Evolutionary conservation across 1,140 invertebrate species (phyloP), one percentile per base, ranked within the genome.

Genomic region (Trichonephila inaurata): DNA sequence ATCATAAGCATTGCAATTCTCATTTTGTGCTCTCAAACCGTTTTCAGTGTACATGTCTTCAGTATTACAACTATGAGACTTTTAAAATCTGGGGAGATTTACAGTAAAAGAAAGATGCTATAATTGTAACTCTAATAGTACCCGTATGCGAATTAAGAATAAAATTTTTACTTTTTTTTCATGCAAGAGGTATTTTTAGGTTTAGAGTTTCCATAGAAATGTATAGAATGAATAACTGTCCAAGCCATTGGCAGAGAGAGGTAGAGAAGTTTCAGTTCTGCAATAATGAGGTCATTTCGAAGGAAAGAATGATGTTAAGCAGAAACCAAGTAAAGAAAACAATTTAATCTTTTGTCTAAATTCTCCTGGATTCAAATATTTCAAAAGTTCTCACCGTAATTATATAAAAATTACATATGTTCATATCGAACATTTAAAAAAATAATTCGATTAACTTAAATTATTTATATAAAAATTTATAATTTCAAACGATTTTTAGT

Each of bases 131-230:
- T 33, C 91, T 92, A 64, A 87, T 44, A 72, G 66, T 92, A 92
- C 91, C 91, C 91, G 91, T 92, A 86, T 92, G 83, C 33, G 64
- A 92, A 81, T 91, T 61, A 69, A 64, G 81, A 82, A 82, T 33
- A 91, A 62, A 12, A 91, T 61, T 91, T 88, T 82, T 18, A 66
- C 33, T 72, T 87, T 92, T 72, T n/a, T 40, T 60, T 40, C 33
- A 72, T 83, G 83, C 33, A 60, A 87, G 91, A 92, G 91, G 91
- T 92, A 92, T 72, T 87, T 87, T 86, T 60, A 87, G 91, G 91
- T 92, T 72, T 72, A 40, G 85, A 91, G 58, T 82, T 81, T 77
- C 33, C 28, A 92, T 77, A 92, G 58, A 92, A 92, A 66, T 92
- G 82, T 92, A 93, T n/a, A 77, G 58, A 93, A 33, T 40, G 82